Evolutionary conservation across 2,888 invertebrate genomes (phyloP), one percentile per base, ranked within the genome.

Genomic region (Mactromeris polynyma): DNA sequence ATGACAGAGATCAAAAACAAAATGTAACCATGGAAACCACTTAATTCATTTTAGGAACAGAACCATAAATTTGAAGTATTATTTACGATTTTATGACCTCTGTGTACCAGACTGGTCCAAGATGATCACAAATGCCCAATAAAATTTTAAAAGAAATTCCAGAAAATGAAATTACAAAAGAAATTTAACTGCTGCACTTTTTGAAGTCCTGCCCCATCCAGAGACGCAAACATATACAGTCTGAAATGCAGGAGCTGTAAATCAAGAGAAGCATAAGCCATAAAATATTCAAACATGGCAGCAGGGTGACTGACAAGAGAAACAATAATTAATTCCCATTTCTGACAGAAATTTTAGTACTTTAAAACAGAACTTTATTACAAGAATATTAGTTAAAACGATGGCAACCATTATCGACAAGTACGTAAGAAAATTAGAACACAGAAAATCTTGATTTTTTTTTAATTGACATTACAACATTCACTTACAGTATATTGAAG

Each of bases 201-300:
- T 26, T n/a, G n/a, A 64, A 64, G 58, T 26, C 7, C 58, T 64
- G 58, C 26, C 58, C 9, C n/a, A 64, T 6, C 26, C 58, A n/a
- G 58, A 64, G 58, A 64, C 58, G 26, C 4, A 26, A 26, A 9
- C 26, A 64, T 64, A 64, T 64, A 26, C 58, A 64, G 58, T 64
- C 26, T 64, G 26, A 64, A 4, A 64, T 64, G 58, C 58, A 64
- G 26, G 58, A 26, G 26, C 26, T 3, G n/a, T 64, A 64, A 64
- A 64, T n/a, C 26, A 26, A n/a, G n/a, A 26, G 58, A 26, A 26
- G 58, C 21, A 64, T 26, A 64, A 64, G 9, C 58, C 58, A 64
- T 64, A 64, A 11, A 64, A 64, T 64, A 64, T 64, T 64, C 58
- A 26, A 64, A 64, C 58, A 26, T 64, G 58, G n/a, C 58, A 64